A percentile compares a stretch with the other conserved stretches of the same genome.
Evolutionary conservation across 2,888 invertebrate genomes (phyloP).

Genomic region (Diabrotica balteata): DNA sequence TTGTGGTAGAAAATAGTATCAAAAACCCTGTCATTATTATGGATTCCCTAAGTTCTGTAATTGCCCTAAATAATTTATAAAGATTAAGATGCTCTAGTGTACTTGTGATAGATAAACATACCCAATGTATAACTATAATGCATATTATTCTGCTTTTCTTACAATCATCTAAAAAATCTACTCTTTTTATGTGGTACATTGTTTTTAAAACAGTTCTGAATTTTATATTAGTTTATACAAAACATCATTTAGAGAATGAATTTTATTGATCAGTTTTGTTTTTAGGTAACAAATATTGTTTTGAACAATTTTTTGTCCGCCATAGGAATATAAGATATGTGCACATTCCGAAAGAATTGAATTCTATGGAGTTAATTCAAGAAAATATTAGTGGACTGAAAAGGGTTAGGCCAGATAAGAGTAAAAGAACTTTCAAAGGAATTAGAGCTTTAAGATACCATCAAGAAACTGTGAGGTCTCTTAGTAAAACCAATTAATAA

Average conservation of each 20-base stretch:
- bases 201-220: not conserved
- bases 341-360: conserved; percentile 66
- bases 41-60: no score
- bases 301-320: conserved; percentile 69
- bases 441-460: conserved; percentile 64
- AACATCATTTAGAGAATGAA: no score
- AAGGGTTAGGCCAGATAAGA: conserved; percentile 22
- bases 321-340: conserved; percentile 72
- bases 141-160: no score
- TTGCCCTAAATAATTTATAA: no score
- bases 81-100: no score
- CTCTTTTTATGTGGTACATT: no score
- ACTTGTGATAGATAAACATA: no score
- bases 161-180: no score
- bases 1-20: no score
- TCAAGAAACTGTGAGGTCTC: conserved; percentile 55
- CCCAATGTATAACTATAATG: no score
- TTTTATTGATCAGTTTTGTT: not conserved
- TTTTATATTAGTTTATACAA: conserved; percentile 6
- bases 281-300: conserved; percentile 61
- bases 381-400: conserved; percentile 36
- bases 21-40: no score
- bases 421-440: conserved; percentile 59
- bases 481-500: not conserved
- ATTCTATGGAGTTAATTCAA: conserved; percentile 45